Evolutionary conservation across 2,797 vertebrate genomes (phyloP), one percentile per base, ranked within the genome.

Genomic region (Dromococcyx pavoninus): DNA sequence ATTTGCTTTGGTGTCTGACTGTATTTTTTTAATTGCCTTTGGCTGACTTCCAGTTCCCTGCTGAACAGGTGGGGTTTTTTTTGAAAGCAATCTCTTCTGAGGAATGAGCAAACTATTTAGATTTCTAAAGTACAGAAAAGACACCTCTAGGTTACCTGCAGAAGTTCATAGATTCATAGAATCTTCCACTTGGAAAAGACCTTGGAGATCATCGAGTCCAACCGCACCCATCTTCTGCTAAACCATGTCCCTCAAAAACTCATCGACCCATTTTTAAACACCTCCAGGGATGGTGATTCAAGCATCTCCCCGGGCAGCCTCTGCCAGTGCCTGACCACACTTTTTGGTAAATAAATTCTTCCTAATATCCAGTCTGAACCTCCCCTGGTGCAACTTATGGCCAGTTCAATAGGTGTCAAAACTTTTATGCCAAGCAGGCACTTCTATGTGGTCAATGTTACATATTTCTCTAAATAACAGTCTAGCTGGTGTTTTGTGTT

Each of bases 381-480:
- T n/a, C n/a, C n/a, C n/a, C n/a, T n/a, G n/a, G n/a, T n/a, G n/a
- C n/a, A n/a, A n/a, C n/a, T n/a, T n/a, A n/a, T n/a, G n/a, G n/a
- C n/a, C n/a, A 57, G 1, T 21, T 73, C 16, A 50, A 5, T 4
- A 75, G 61, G 28, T 9, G 19, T 25, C 27, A 25, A 11, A 50
- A 65, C 3, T 53, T 65, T 75, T 58, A 7, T 28, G 7, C 2
- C n/a, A 66, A 41, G 3, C 4, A 24, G 6, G 2, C 4, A 39
- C 2, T 72, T 75, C 5, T 58, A 1, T 48, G 32, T 32, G 13
- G 2, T 80, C 48, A 67, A 13, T 17, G 7, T 62, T 44, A 25
- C 1, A 32, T 3, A 1, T 13, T 86, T 22, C 1, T 3, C 5
- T 39, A 46, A 46, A 53, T 33, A 41, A 4, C 21, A 43, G 30